These are phyloP conservation scores for Brachyalestes nurse DNA, from an alignment of 2,797 vertebrate genomes.

Conservation along the genomic window DNA sequence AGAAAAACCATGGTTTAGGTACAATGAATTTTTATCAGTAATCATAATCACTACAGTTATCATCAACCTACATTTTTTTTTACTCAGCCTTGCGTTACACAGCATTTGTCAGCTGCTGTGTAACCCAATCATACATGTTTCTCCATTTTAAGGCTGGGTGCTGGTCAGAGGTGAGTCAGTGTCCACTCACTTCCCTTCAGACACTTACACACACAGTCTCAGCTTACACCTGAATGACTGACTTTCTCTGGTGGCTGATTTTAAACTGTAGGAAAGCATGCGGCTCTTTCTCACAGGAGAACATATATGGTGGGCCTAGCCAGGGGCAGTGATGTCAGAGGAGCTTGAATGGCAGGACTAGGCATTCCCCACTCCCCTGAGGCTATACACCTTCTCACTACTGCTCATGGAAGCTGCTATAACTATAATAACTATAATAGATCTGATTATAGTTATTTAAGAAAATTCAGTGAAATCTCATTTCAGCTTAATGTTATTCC, in stretches of 20 bases:
- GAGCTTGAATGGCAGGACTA: constrained; percentile 14
- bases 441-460: too few species aligned
- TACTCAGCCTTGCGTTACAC: neutral
- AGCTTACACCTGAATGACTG: constrained; percentile 37
- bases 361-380: constrained; percentile 21
- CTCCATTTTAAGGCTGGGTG: constrained; percentile 18
- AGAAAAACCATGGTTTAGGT: too few species aligned
- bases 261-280: constrained; percentile 33
- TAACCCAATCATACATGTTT: neutral
- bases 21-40: neutral
- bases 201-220: constrained; percentile 20
- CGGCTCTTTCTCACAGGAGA: neutral
- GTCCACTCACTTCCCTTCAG: constrained; percentile 24
- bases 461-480: too few species aligned
- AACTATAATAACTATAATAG: too few species aligned
- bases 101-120: neutral
- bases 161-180: constrained; percentile 45
- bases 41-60: neutral
- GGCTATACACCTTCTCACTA: constrained; percentile 7
- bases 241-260: constrained; percentile 32
- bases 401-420: neutral
- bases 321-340: constrained; percentile 41
- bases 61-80: neutral
- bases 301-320: constrained; percentile 36
- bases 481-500: too few species aligned